Conservation (phyloP, 2,888 invertebrate species). For the Spicauda simplicius region DNA sequence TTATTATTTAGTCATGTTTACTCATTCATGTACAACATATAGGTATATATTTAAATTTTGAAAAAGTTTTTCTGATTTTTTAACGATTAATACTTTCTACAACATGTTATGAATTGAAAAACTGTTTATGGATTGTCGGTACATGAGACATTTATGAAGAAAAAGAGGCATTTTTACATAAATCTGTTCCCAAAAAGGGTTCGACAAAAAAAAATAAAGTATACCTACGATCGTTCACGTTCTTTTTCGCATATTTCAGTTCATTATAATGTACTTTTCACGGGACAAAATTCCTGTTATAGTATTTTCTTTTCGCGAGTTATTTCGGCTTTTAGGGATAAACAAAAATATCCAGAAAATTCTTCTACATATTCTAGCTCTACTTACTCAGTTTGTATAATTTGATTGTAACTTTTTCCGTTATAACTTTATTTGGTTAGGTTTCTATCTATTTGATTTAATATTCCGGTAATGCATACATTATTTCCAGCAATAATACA, state of each 20-base stretch:
- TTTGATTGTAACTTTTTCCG: no score
- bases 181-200: conserved; percentile 26
- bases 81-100: no score
- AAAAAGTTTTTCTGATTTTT: no score
- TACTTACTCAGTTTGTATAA: no score
- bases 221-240: conserved; percentile 14
- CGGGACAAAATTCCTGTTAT: neutral
- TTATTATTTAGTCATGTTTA: no score
- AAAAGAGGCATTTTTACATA: conserved; percentile 6
- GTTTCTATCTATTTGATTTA: no score
- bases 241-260: conserved; percentile 12
- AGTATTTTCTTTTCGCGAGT: conserved; percentile 1
- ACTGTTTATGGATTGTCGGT: neutral
- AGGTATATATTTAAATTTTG: no score
- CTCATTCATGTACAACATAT: no score
- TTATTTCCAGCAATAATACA: no score
- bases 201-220: conserved; percentile 11
- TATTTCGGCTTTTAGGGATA: neutral
- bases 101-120: neutral
- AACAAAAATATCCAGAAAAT: neutral
- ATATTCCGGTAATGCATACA: no score
- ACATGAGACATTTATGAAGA: neutral
- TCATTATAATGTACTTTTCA: conserved; percentile 12
- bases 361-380: no score
- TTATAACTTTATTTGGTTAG: no score